phyloP scores from a whole-genome alignment of 2,113 vertebrate species.

The Tupaia tana region DNA sequence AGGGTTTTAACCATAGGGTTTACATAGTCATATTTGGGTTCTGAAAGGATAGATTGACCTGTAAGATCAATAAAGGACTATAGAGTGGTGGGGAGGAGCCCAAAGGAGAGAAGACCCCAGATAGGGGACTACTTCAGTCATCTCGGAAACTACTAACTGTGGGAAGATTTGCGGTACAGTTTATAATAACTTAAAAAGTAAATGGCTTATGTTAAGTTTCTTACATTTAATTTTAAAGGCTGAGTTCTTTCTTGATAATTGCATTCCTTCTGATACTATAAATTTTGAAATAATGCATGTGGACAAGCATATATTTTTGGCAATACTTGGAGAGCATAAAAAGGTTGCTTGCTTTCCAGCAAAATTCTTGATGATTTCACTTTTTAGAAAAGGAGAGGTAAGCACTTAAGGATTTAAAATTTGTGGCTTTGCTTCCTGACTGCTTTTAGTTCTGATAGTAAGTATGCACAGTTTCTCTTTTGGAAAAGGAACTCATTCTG shows the following conservation, averaged over 20 bases:
- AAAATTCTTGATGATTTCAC: conserved; percentile 21
- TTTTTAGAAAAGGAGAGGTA: not conserved
- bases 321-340: not conserved
- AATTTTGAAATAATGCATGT: not conserved
- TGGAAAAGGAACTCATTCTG: not conserved
- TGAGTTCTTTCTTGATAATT: not conserved
- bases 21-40: not conserved
- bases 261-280: conserved; percentile 5
- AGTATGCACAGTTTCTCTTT: not conserved
- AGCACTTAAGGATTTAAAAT: not conserved
- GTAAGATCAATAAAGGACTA: not conserved
- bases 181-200: not conserved
- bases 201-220: not conserved
- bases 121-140: not conserved
- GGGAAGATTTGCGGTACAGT: not conserved
- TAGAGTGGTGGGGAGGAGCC: not conserved
- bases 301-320: not conserved
- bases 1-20: not conserved
- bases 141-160: not conserved
- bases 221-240: not conserved
- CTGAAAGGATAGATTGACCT: not conserved
- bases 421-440: not conserved
- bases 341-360: not conserved
- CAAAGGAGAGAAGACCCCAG: not conserved
- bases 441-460: not conserved